phyloP scores from a whole-genome alignment of 1,140 invertebrate species.

The Drosophila malerkotliana region DNA sequence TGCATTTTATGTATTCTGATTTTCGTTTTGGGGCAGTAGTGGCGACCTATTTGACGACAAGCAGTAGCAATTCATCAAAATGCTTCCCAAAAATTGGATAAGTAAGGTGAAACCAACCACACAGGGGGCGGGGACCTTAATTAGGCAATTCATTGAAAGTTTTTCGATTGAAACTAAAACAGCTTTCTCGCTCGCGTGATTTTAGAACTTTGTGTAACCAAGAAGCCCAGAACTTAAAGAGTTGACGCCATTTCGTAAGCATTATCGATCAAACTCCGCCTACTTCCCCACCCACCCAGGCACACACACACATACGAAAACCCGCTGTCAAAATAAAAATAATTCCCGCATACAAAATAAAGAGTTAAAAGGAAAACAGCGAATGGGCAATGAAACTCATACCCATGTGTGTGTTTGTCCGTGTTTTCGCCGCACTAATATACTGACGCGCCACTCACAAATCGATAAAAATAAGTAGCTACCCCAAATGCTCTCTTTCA shows the following conservation, averaged over 20 bases:
- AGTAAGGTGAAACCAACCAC: background rate
- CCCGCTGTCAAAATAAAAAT: slow-evolving; percentile 72
- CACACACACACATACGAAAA: slow-evolving; percentile 35
- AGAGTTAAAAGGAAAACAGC: slow-evolving; percentile 72
- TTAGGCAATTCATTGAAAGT: background rate
- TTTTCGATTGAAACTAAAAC: background rate
- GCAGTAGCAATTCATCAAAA: slow-evolving; percentile 56
- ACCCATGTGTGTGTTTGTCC: slow-evolving; percentile 39
- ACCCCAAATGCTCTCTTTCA: slow-evolving; percentile 43
- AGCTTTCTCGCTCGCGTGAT: background rate
- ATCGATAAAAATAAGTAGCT: slow-evolving; percentile 58
- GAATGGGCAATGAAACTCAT: slow-evolving; percentile 63
- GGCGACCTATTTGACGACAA: slow-evolving; percentile 15
- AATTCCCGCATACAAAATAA: slow-evolving; percentile 65
- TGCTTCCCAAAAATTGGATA: slow-evolving; percentile 33
- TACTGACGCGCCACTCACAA: slow-evolving; percentile 19
- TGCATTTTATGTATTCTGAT: slow-evolving; percentile 28
- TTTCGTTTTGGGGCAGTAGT: slow-evolving; percentile 33
- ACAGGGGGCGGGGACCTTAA: background rate
- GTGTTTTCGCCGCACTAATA: slow-evolving; percentile 59
- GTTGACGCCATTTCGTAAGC: slow-evolving; percentile 70
- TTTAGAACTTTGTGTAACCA: background rate
- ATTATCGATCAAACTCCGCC: slow-evolving; percentile 82
- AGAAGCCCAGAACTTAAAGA: slow-evolving; percentile 36
- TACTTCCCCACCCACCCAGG: slow-evolving; percentile 30